Evolutionary conservation across 2,113 vertebrate genomes (phyloP).

Genomic region (Scopus umbretta): DNA sequence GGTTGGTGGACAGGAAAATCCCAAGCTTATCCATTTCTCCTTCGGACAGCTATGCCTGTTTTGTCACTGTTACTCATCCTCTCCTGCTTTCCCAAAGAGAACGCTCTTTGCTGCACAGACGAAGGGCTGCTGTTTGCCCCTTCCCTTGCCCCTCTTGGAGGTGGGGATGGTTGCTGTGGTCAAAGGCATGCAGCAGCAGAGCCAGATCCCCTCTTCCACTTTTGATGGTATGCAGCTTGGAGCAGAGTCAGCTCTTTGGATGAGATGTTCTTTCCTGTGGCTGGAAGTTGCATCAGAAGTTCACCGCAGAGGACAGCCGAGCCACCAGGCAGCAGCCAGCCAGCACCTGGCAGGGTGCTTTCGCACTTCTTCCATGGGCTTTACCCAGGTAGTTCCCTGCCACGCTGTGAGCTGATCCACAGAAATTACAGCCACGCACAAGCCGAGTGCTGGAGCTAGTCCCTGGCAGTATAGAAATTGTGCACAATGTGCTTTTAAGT

Average conservation of each 20-base stretch:
- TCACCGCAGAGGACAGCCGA: conserved; percentile 13
- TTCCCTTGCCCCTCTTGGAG: neutral
- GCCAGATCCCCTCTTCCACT: conserved; percentile 24
- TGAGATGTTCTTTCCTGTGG: conserved; percentile 35
- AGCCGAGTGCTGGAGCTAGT: neutral
- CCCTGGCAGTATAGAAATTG: neutral
- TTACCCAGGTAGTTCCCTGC: neutral
- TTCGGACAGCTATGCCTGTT: neutral
- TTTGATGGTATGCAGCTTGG: conserved; percentile 12
- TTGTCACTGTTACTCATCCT: conserved; percentile 1
- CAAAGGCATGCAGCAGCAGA: neutral
- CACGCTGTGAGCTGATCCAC: neutral
- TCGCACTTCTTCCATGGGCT: neutral
- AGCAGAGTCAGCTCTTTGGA: neutral
- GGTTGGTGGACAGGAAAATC: conserved; percentile 39
- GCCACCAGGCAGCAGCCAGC: neutral
- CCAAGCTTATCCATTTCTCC: neutral
- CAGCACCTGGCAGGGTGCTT: neutral
- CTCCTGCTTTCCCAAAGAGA: neutral
- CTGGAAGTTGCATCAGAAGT: conserved; percentile 46
- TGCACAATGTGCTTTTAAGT: neutral
- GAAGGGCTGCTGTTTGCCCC: neutral
- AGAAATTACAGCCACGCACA: neutral
- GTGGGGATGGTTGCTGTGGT: neutral
- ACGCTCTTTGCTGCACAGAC: neutral